Percentiles rank a stretch among this genome's conserved stretches.
Evolutionary conservation across 2,888 invertebrate genomes (phyloP).

Genomic region (Amphipyra berbera): DNA sequence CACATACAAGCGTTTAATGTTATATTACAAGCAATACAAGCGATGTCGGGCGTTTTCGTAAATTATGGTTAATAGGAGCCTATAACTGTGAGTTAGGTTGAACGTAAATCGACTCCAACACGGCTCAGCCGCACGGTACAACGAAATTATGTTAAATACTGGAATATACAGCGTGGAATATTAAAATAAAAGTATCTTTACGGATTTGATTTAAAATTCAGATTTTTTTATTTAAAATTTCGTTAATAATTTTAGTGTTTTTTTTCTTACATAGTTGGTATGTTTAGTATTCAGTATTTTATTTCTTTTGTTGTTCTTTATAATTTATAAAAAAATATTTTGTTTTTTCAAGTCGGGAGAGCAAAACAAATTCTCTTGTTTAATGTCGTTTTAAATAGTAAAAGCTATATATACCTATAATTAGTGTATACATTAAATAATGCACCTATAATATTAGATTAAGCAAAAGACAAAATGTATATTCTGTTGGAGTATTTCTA

Average conservation of each 20-base stretch:
- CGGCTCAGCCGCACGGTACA: conserved; percentile 44
- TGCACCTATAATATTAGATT: too few relatives aligned
- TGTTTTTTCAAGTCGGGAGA: too few relatives aligned
- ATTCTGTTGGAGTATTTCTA: too few relatives aligned
- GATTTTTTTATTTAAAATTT: neutral
- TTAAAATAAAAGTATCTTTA: conserved; percentile 62
- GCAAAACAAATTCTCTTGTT: too few relatives aligned
- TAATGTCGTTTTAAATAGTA: too few relatives aligned
- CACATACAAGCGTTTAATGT: conserved; percentile 43
- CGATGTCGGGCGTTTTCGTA: conserved; percentile 68
- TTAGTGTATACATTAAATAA: too few relatives aligned
- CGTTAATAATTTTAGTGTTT: neutral
- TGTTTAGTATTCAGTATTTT: too few relatives aligned
- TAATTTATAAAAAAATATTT: too few relatives aligned
- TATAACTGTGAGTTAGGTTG: conserved; percentile 67
- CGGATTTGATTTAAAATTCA: conserved; percentile 2
- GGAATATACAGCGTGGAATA: conserved; percentile 46
- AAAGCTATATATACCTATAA: too few relatives aligned
- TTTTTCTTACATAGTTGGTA: neutral
- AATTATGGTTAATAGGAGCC: conserved; percentile 76
- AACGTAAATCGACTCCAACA: conserved; percentile 57
- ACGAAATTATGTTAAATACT: conserved; percentile 60
- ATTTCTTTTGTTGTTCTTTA: too few relatives aligned
- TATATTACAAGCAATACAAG: conserved; percentile 58
- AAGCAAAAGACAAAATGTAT: too few relatives aligned